Percentiles rank a stretch among this genome's conserved stretches.
These are phyloP conservation scores for Teinopalpus imperialis DNA, from an alignment of 2,888 invertebrate species.

Conservation along the genomic window DNA sequence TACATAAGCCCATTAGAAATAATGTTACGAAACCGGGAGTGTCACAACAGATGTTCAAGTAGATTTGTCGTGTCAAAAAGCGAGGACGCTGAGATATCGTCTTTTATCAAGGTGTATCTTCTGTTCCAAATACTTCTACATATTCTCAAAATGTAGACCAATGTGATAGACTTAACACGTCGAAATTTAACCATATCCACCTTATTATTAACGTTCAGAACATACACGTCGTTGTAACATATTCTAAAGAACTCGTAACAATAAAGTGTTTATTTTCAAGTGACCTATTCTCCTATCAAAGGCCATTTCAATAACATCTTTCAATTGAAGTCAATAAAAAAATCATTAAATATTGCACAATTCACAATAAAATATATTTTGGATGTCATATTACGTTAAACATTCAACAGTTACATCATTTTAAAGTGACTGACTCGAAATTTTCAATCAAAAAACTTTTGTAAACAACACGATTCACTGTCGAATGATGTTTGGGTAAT, in stretches of 20 bases:
- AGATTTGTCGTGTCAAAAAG: conserved; percentile 55
- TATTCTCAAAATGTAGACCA: conserved; percentile 26
- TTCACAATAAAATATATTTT: conserved; percentile 39
- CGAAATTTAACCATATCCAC: conserved; percentile 40
- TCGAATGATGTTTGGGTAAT: conserved; percentile 35
- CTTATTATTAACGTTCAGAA: conserved; percentile 33
- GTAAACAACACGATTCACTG: too few species aligned
- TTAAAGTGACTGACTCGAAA: conserved; percentile 40
- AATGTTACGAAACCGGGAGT: conserved; percentile 64
- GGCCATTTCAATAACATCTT: conserved; percentile 46
- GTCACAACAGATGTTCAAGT: conserved; percentile 59
- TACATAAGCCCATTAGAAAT: conserved; percentile 58
- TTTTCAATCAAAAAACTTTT: conserved; percentile 24
- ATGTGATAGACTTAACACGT: conserved; percentile 28
- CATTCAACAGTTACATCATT: conserved; percentile 52
- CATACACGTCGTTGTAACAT: conserved; percentile 44
- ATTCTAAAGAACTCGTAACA: conserved; percentile 64
- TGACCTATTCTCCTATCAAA: conserved; percentile 67
- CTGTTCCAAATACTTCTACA: conserved; percentile 29
- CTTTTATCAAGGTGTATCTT: conserved; percentile 48
- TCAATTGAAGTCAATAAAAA: conserved; percentile 57
- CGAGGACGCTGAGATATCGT: conserved; percentile 56
- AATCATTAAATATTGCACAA: conserved; percentile 65
- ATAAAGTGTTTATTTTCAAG: conserved; percentile 62
- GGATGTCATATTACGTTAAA: conserved; percentile 38